Evolutionary conservation across 2,888 invertebrate genomes (phyloP), one percentile per base, ranked within the genome.

Genomic region (Neoaliturus tenellus): DNA sequence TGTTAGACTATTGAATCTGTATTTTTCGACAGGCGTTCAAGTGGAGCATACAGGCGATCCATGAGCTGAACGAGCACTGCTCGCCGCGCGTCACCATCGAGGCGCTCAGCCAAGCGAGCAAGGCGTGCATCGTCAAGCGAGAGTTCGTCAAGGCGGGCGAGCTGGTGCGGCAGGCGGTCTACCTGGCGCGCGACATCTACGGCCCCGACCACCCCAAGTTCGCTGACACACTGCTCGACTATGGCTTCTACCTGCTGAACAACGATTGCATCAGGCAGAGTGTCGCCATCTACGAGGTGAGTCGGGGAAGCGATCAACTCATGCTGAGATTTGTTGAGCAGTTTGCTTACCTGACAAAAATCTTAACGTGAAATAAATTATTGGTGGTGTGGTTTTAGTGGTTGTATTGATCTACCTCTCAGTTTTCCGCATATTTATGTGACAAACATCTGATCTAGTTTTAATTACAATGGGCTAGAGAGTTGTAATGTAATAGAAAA

Each of bases 191-290:
- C 20, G 91, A 92, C 87, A 90, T 92, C 67, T 95, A 94, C 90
- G 93, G 94, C 0, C 25, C 96, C 31, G 90, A 91, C n/a, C 96
- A 97, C 91, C 97, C 96, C 82, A 95, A 95, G 88, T 96, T 95
- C 90, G 95, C 98, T 31, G 96, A 97, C 90, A 95, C 96, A 58
- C 92, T 98, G 84, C 92, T 96, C 87, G 98, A 98, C 91, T 97
- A 96, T 90, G 98, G 97, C 86, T 98, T 97, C 92, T 98, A 96
- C 90, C 92, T 98, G 88, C 93, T 98, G 87, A 98, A 98, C 91
- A 95, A 96, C 81, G 98, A 98, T 91, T 95, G 95, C 81, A 95
- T 97, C 86, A 93, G 93, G 86, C 95, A 96, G 89, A 96, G 97
- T 89, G 96, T 98, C n/a, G 92, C 94, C 85, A 94, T 97, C 0